phyloP scores from a whole-genome alignment of 2,113 vertebrate species.

The Apistogramma diplotaenia region DNA sequence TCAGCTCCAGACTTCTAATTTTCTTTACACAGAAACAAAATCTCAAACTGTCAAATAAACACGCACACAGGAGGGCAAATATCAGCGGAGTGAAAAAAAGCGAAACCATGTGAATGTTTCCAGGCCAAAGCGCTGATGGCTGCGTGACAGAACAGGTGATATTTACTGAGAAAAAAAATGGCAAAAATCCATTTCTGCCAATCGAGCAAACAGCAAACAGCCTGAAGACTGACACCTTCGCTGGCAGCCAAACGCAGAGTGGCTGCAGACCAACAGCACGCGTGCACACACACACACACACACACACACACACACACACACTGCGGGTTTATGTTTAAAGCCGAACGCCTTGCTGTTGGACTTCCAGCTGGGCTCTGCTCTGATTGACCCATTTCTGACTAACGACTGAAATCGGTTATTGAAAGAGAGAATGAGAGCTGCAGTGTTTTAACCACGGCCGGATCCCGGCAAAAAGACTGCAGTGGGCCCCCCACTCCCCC shows the following conservation, averaged over 20 bases:
- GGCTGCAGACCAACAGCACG: conserved; percentile 87
- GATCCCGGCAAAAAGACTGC: neutral
- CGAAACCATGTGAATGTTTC: neutral
- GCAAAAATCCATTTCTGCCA: conserved; percentile 54
- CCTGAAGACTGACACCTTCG: conserved; percentile 91
- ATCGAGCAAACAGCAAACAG: conserved; percentile 55
- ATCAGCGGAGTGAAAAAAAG: neutral
- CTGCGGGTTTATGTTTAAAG: neutral
- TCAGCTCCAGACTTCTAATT: neutral
- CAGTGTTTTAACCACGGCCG: neutral
- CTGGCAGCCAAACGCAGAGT: conserved; percentile 90
- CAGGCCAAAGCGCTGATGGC: conserved; percentile 42
- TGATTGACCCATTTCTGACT: neutral
- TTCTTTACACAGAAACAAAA: neutral
- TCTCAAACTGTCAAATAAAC: neutral
- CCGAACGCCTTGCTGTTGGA: neutral
- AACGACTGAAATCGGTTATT: neutral
- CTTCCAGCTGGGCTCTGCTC: neutral
- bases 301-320: neutral
- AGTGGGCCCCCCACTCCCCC: neutral
- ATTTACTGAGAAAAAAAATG: conserved; percentile 29
- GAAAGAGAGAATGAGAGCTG: neutral
- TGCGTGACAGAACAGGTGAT: conserved; percentile 56
- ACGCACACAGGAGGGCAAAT: neutral
- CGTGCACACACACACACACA: conserved; percentile 31